A percentile compares a stretch with the other conserved stretches of the same genome.
These are phyloP conservation scores for Nomia melanderi DNA, from an alignment of 1,140 invertebrate genomes.

Conservation along the genomic window DNA sequence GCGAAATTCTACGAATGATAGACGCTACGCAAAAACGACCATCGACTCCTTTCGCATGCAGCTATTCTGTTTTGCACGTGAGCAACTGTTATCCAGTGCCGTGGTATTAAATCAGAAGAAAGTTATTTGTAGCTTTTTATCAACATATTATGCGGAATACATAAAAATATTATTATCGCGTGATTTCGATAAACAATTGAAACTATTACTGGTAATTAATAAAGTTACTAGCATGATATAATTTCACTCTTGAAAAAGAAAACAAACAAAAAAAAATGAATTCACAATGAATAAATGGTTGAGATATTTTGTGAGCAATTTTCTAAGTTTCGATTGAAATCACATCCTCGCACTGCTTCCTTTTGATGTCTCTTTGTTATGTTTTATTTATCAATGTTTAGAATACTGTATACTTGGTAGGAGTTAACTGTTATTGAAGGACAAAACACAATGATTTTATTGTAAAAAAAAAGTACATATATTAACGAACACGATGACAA, in stretches of 20 bases:
- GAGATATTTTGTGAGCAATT: slow-evolving; percentile 73
- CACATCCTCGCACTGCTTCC: background rate
- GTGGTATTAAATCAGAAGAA: slow-evolving; percentile 54
- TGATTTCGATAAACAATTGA: slow-evolving; percentile 57
- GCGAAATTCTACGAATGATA: slow-evolving; percentile 57
- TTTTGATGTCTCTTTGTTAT: background rate
- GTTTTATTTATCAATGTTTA: background rate
- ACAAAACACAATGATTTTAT: slow-evolving; percentile 24
- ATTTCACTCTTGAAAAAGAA: slow-evolving; percentile 38
- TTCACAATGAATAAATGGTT: slow-evolving; percentile 72
- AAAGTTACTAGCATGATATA: slow-evolving; percentile 56
- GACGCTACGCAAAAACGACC: slow-evolving; percentile 44
- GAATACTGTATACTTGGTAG: background rate
- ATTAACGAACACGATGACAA: slow-evolving; percentile 32
- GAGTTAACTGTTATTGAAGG: background rate
- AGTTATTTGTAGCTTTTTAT: slow-evolving; percentile 73
- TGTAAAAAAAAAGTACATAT: slow-evolving; percentile 43
- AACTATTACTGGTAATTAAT: slow-evolving; percentile 50
- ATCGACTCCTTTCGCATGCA: slow-evolving; percentile 27
- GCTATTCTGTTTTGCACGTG: slow-evolving; percentile 36
- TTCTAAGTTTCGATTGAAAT: slow-evolving; percentile 32
- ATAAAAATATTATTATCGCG: slow-evolving; percentile 60
- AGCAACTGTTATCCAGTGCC: slow-evolving; percentile 36
- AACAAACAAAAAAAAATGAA: slow-evolving; percentile 49
- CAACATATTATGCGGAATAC: slow-evolving; percentile 65